phyloP scores from a whole-genome alignment of 2,113 vertebrate genomes.

The Triplophysa rosa region DNA sequence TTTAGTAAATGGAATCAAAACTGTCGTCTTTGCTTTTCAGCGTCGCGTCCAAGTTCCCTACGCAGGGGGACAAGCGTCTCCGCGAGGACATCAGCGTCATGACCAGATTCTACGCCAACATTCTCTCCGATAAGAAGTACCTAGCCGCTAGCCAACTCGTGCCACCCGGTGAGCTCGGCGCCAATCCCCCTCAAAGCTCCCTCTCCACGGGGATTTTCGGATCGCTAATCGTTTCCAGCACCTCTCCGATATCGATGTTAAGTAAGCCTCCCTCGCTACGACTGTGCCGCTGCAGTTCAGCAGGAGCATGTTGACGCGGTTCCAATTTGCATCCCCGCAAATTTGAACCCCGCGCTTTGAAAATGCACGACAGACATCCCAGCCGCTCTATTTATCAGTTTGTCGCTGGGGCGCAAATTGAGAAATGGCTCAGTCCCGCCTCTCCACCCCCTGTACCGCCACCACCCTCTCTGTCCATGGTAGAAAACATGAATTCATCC shows the following conservation, averaged over 20 bases:
- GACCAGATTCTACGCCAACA: conserved; percentile 94
- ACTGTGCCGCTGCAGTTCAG: conserved; percentile 58
- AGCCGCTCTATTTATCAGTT: conserved; percentile 47
- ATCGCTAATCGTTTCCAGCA: conserved; percentile 82
- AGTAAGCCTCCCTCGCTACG: conserved; percentile 74
- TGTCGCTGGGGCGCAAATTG: conserved; percentile 55
- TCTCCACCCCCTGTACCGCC: conserved; percentile 26
- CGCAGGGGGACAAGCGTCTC: conserved; percentile 89
- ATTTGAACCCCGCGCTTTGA: conserved; percentile 64
- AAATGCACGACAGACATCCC: conserved; percentile 52
- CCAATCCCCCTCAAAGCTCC: conserved; percentile 73
- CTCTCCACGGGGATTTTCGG: conserved; percentile 79
- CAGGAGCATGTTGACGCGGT: conserved; percentile 66
- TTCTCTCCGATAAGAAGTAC: conserved; percentile 99
- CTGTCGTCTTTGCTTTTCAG: conserved; percentile 65
- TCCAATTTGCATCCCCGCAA: conserved; percentile 65
- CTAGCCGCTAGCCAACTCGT: conserved; percentile 92
- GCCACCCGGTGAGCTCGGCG: conserved; percentile 87
- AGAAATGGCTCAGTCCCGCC: conserved; percentile 48
- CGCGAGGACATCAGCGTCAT: conserved; percentile 95
- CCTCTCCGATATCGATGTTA: conserved; percentile 78
- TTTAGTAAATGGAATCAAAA: neutral
- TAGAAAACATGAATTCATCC: conserved; percentile 41
- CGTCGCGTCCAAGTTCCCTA: conserved; percentile 88
- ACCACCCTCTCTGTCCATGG: conserved; percentile 33